Conservation (phyloP, 2,113 vertebrate genomes). For the Malurus elegans region DNA sequence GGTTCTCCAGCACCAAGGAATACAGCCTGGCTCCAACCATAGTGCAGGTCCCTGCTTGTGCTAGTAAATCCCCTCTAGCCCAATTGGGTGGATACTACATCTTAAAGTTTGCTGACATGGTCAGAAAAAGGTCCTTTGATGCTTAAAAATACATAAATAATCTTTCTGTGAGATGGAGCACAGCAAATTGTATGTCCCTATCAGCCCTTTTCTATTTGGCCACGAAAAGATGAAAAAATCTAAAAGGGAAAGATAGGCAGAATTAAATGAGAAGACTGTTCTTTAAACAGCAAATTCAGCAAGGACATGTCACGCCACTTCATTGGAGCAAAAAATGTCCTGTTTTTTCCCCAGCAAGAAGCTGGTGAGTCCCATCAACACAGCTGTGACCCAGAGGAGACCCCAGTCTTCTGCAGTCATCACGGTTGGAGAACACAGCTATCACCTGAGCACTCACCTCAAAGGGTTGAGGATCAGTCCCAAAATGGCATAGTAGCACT, state of each 20-base stretch:
- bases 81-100: not conserved
- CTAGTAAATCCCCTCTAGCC: not conserved
- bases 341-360: not conserved
- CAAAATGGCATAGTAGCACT: not conserved
- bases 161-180: not conserved
- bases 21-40: not conserved
- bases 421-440: not conserved
- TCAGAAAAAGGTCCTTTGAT: not conserved
- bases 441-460: not conserved
- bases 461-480: not conserved
- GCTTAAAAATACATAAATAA: not conserved
- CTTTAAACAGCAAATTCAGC: not conserved
- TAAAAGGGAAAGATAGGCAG: not conserved
- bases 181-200: not conserved
- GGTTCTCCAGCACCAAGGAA: not conserved
- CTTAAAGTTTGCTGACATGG: not conserved
- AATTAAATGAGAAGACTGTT: not conserved
- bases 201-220: not conserved
- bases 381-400: rapidly evolving
- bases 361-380: not conserved
- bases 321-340: not conserved
- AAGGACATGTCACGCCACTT: not conserved
- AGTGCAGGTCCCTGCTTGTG: not conserved
- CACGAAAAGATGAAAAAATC: not conserved
- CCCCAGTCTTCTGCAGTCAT: not conserved